Percentiles rank a stretch among this genome's conserved stretches.
Evolutionary conservation across 2,888 invertebrate genomes (phyloP).

Genomic region (Clanis bilineata): DNA sequence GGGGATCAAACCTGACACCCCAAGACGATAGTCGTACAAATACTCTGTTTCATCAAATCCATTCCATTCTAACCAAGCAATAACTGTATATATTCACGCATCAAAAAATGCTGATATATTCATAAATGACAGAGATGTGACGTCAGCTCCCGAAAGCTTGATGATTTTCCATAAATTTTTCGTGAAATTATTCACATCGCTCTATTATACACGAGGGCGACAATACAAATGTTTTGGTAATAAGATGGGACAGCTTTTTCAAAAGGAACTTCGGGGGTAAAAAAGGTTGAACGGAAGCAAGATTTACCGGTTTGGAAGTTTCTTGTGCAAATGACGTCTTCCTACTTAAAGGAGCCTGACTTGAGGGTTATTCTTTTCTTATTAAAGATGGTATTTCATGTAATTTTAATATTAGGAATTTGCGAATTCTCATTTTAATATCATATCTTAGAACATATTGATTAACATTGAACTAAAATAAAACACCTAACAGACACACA

Average conservation of each 20-base stretch:
- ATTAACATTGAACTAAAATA: too few relatives aligned
- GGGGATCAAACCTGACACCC: too few relatives aligned
- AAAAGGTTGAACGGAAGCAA: background rate
- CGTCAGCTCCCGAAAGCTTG: background rate
- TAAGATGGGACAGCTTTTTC: background rate
- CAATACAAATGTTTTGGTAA: background rate
- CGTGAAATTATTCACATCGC: background rate
- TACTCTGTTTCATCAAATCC: too few relatives aligned
- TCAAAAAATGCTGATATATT: background rate
- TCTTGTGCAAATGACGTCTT: background rate
- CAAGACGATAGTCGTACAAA: too few relatives aligned
- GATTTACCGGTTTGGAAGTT: background rate
- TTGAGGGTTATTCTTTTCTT: too few relatives aligned
- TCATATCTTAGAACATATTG: too few relatives aligned
- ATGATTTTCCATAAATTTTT: background rate
- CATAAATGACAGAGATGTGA: background rate
- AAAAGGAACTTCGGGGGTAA: background rate
- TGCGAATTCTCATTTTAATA: too few relatives aligned
- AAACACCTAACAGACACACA: too few relatives aligned
- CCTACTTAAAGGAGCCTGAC: background rate
- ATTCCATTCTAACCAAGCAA: too few relatives aligned
- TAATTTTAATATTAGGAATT: too few relatives aligned
- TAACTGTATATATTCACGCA: background rate
- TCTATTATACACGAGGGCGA: constrained; percentile 1
- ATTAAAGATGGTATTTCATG: too few relatives aligned